phyloP scores from a whole-genome alignment of 2,797 vertebrate species.

The Gobio occitaniae region DNA sequence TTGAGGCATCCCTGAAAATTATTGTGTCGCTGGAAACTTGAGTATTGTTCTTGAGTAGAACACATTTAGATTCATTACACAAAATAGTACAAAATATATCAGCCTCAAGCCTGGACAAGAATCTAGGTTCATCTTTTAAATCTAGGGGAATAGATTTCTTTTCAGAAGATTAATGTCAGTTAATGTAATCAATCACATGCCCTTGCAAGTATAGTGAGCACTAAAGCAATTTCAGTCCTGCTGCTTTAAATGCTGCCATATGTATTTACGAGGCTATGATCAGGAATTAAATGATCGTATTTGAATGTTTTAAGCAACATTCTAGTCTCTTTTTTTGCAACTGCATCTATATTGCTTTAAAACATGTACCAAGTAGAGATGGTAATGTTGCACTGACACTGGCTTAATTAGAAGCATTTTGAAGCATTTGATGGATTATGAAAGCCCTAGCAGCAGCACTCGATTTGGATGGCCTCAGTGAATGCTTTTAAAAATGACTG shows the following conservation, averaged over 20 bases:
- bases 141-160: background rate
- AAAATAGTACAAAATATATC: background rate
- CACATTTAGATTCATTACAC: background rate
- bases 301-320: constrained; percentile 41
- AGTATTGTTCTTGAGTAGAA: background rate
- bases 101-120: constrained; percentile 1
- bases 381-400: constrained; percentile 43
- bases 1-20: background rate
- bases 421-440: constrained; percentile 10
- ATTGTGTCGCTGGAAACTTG: background rate
- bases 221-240: constrained; percentile 10
- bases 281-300: background rate
- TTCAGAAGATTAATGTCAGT: background rate
- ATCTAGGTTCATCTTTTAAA: background rate
- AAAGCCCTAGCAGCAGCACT: constrained; percentile 6
- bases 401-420: constrained; percentile 21
- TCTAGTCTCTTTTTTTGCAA: constrained; percentile 29
- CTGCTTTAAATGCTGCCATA: background rate
- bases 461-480: constrained; percentile 4
- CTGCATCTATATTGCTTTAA: constrained; percentile 27
- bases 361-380: constrained; percentile 37
- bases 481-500: constrained; percentile 24
- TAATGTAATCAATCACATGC: constrained; percentile 13
- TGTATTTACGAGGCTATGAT: constrained; percentile 33
- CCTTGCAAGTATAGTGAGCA: background rate